Conservation (phyloP, 2,797 vertebrate species). For the Coluber constrictor region DNA sequence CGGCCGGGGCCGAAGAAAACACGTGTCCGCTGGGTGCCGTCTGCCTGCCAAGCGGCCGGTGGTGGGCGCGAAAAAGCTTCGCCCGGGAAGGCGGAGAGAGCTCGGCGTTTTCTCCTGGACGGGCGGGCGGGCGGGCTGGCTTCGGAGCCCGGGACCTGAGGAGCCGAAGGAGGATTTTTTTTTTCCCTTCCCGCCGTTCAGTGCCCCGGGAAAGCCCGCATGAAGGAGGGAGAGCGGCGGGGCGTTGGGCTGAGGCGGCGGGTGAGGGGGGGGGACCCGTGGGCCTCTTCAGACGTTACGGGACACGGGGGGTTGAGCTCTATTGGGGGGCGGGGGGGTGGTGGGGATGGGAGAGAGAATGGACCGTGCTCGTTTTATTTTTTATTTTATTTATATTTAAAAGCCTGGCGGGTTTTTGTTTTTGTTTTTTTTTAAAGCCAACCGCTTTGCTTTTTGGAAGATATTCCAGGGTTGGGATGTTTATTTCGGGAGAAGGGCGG, state of each 20-base stretch:
- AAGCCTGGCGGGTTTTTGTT: not conserved
- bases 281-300: not conserved
- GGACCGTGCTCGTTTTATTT: not conserved
- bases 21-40: too few relatives aligned
- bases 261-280: too few relatives aligned
- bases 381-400: not conserved
- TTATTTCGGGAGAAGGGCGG: not conserved
- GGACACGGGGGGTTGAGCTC: not conserved
- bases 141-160: not conserved
- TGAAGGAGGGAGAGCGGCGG: not conserved
- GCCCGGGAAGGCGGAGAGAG: not conserved
- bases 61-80: too few relatives aligned
- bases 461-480: not conserved
- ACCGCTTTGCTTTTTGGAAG: too few relatives aligned
- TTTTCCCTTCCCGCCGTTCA: not conserved
- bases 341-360: not conserved
- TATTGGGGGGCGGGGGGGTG: too few relatives aligned
- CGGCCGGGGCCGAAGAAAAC: too few relatives aligned
- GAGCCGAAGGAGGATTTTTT: not conserved
- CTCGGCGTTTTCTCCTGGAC: too few relatives aligned
- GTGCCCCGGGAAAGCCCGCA: too few relatives aligned
- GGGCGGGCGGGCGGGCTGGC: not conserved
- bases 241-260: not conserved
- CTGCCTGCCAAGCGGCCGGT: too few relatives aligned
- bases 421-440: too few relatives aligned